Conservation (phyloP, 2,888 invertebrate genomes). For the Adela reaumurella region DNA sequence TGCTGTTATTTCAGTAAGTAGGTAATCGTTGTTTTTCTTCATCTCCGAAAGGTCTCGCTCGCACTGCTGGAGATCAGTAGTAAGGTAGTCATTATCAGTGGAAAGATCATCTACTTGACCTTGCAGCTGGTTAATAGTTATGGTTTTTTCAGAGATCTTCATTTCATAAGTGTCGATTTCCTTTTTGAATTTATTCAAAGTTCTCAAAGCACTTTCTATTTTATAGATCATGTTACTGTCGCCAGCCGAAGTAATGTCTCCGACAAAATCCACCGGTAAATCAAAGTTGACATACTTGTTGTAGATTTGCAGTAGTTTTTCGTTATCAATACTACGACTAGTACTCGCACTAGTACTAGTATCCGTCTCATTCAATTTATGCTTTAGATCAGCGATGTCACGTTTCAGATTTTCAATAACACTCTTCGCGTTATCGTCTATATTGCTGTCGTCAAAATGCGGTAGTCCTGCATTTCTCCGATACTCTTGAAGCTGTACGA, state of each 20-base stretch:
- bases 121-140: slow-evolving; percentile 47
- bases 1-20: slow-evolving; percentile 63
- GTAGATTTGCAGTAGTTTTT: slow-evolving; percentile 38
- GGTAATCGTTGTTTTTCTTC: slow-evolving; percentile 67
- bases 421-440: slow-evolving; percentile 48
- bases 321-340: slow-evolving; percentile 30
- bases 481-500: slow-evolving; percentile 27
- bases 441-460: slow-evolving; percentile 40
- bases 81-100: slow-evolving; percentile 45
- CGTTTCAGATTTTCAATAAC: slow-evolving; percentile 47
- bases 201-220: slow-evolving; percentile 52
- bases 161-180: slow-evolving; percentile 57
- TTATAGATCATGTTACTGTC: slow-evolving; percentile 38
- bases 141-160: slow-evolving; percentile 53
- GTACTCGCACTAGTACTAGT: slow-evolving; percentile 15
- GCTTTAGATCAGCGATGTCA: slow-evolving; percentile 39
- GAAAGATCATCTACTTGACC: slow-evolving; percentile 55
- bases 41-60: slow-evolving; percentile 64
- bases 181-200: slow-evolving; percentile 54
- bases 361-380: slow-evolving; percentile 30
- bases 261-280: slow-evolving; percentile 42
- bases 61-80: slow-evolving; percentile 42
- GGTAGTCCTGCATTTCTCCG: slow-evolving; percentile 27
- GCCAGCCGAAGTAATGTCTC: slow-evolving; percentile 37
- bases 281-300: slow-evolving; percentile 49